phyloP scores from a whole-genome alignment of 2,113 vertebrate species.

The Dermatemys mawii region DNA sequence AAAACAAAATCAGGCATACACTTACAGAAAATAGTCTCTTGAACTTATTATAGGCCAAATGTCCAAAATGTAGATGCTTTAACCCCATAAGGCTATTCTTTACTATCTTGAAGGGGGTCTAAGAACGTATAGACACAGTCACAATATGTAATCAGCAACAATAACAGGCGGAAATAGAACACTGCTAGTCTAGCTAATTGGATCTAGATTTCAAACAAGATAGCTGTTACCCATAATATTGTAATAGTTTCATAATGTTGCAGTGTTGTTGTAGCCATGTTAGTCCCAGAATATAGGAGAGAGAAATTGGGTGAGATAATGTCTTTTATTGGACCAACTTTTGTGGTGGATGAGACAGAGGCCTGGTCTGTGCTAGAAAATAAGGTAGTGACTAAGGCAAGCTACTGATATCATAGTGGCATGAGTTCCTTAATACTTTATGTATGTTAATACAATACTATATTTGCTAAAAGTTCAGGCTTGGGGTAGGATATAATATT shows the following conservation, averaged over 20 bases:
- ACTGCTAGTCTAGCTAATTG: not conserved
- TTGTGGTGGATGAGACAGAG: not conserved
- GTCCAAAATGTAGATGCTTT: rapidly evolving
- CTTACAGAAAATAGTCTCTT: not conserved
- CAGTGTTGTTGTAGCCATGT: not conserved
- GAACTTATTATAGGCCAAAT: not conserved
- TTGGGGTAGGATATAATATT: not conserved
- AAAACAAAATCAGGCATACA: not conserved
- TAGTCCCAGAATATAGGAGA: not conserved
- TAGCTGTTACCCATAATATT: rapidly evolving
- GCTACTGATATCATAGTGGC: not conserved
- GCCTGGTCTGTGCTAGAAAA: not conserved
- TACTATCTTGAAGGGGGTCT: not conserved
- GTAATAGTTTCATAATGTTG: not conserved
- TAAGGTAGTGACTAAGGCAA: not conserved
- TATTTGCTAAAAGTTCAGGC: not conserved
- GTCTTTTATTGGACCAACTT: not conserved
- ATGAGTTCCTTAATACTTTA: not conserved
- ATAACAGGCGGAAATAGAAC: rapidly evolving
- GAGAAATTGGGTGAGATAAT: not conserved
- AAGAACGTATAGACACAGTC: not conserved
- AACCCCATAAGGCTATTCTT: not conserved
- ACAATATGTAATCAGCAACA: not conserved
- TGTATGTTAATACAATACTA: not conserved
- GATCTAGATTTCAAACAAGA: not conserved